Conservation (phyloP, 2,797 vertebrate species). For the Gobio occitaniae region DNA sequence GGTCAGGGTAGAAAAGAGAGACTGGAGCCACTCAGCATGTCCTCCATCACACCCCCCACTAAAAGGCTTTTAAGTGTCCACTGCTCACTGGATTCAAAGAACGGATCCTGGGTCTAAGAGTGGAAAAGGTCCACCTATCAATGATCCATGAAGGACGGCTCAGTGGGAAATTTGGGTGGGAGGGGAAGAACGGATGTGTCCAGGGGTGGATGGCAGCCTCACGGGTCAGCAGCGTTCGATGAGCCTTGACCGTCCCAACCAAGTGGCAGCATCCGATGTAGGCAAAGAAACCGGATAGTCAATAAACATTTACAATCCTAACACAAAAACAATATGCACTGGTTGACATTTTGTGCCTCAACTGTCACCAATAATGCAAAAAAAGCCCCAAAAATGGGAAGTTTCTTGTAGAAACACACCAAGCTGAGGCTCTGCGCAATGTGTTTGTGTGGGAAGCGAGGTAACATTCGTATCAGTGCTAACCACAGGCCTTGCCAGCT, state of each 20-base stretch:
- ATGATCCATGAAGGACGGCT: slow-evolving; percentile 52
- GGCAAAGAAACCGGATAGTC: slow-evolving; percentile 72
- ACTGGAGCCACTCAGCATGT: slow-evolving; percentile 56
- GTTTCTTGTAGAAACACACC: slow-evolving; percentile 53
- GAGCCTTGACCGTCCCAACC: slow-evolving; percentile 67
- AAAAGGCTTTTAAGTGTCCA: slow-evolving; percentile 44
- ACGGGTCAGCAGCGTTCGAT: slow-evolving; percentile 65
- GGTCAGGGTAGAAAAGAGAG: slow-evolving; percentile 59
- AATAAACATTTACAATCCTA: slow-evolving; percentile 74
- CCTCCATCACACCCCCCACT: slow-evolving; percentile 42
- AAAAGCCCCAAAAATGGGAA: slow-evolving; percentile 17
- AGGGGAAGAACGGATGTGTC: slow-evolving; percentile 39
- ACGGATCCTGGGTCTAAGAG: slow-evolving; percentile 30
- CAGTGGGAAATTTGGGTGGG: slow-evolving; percentile 43
- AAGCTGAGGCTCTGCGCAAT: slow-evolving; percentile 37
- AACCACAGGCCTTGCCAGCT: slow-evolving; percentile 55
- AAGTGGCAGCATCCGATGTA: slow-evolving; percentile 61
- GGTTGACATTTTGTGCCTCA: slow-evolving; percentile 57
- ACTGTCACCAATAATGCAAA: slow-evolving; percentile 63
- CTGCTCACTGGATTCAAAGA: slow-evolving; percentile 29
- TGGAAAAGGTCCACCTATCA: slow-evolving; percentile 51
- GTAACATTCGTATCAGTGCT: slow-evolving; percentile 54
- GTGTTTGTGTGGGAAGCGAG: slow-evolving; percentile 56
- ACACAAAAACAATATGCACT: slow-evolving; percentile 58
- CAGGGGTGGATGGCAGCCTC: slow-evolving; percentile 68